These are phyloP conservation scores for Diadophis punctatus DNA, from an alignment of 2,113 vertebrate species.

Conservation along the genomic window DNA sequence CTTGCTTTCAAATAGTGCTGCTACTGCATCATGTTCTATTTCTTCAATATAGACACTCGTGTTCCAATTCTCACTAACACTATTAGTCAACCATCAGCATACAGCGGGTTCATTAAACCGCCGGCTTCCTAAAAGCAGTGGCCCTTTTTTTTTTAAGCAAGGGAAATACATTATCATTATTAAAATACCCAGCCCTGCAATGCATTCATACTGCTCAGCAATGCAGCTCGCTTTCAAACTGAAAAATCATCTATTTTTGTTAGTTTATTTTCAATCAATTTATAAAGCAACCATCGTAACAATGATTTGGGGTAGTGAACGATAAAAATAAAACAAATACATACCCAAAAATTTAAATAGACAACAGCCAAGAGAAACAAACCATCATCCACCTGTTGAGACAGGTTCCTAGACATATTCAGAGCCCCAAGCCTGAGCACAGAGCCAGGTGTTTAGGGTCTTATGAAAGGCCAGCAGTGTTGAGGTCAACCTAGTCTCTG, in stretches of 20 bases:
- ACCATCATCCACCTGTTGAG: neutral
- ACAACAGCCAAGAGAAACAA: neutral
- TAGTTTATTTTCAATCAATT: neutral
- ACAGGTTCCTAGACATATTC: neutral
- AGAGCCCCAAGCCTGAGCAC: neutral
- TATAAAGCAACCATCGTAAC: neutral
- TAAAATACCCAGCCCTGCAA: neutral
- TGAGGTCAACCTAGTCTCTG: neutral
- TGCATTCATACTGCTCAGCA: fast-evolving
- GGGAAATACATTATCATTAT: neutral
- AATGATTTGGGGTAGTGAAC: neutral
- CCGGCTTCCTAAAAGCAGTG: neutral
- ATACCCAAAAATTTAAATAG: neutral
- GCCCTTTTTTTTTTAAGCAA: neutral
- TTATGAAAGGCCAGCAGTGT: neutral
- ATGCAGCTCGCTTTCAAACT: neutral
- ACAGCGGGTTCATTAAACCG: neutral
- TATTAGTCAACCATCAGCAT: neutral
- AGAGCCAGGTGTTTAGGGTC: neutral
- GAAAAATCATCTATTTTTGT: neutral
- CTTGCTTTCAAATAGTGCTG: neutral
- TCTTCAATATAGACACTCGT: neutral
- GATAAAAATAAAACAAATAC: neutral
- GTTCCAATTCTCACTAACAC: neutral
- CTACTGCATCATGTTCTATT: neutral